These are phyloP conservation scores for Holothuria glaberrima DNA, from an alignment of 35 echinoderm and acorn worm genomes.

Conservation along the genomic window DNA sequence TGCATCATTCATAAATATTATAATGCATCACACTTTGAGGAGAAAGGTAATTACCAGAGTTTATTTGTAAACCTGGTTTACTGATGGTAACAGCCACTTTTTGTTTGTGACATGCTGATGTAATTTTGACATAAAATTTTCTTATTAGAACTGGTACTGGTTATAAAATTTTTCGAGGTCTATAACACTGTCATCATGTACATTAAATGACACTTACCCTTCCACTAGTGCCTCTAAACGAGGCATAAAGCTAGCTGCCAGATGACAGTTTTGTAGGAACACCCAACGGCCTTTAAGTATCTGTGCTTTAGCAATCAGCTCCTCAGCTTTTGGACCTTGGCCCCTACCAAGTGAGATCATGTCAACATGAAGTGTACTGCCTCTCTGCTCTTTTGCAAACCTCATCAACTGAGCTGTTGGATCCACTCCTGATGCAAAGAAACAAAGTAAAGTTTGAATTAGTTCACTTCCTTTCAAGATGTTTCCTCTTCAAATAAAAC, in stretches of 20 bases:
- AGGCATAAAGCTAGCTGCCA: slow-evolving; percentile 96
- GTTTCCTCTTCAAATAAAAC: background rate
- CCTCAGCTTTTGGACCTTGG: slow-evolving; percentile 97
- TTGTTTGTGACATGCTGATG: no score
- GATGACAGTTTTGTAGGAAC: slow-evolving; percentile 98
- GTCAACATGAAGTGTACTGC: slow-evolving; percentile 89
- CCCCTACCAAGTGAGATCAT: slow-evolving; percentile 94
- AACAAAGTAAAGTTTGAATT: background rate
- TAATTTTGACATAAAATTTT: no score
- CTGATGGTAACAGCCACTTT: no score
- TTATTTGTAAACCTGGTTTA: no score
- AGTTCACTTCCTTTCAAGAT: background rate
- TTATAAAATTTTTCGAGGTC: no score
- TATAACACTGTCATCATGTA: no score
- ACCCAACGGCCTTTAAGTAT: slow-evolving; percentile 97
- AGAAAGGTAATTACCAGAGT: no score
- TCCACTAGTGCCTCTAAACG: slow-evolving; percentile 88
- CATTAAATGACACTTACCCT: slow-evolving; percentile 65
- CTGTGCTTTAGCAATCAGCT: slow-evolving; percentile 98
- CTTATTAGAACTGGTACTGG: no score
- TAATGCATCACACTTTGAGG: no score
- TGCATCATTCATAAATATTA: no score
- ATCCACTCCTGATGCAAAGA: slow-evolving; percentile 78
- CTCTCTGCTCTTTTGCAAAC: slow-evolving; percentile 94
- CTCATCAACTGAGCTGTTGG: slow-evolving; percentile 94